phyloP scores from a whole-genome alignment of 2,888 invertebrate species.

The Andrena bicolor region DNA sequence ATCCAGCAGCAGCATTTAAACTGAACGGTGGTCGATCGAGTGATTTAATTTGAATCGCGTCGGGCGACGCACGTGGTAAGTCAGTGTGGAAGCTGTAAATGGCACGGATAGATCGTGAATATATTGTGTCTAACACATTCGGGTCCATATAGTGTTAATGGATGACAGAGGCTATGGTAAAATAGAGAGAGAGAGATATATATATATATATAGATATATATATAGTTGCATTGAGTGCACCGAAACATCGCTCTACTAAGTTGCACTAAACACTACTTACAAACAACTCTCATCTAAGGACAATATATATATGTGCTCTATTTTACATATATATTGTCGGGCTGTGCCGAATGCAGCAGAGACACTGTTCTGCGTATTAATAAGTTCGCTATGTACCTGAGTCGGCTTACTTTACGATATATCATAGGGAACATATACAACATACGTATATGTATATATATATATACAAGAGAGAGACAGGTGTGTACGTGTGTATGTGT shows the following conservation, averaged over 20 bases:
- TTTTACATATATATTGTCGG: constrained; percentile 34
- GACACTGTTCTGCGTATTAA: constrained; percentile 68
- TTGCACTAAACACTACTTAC: constrained; percentile 74
- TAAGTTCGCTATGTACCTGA: constrained; percentile 57
- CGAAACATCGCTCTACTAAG: constrained; percentile 73
- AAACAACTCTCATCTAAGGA: constrained; percentile 67
- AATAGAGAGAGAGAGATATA: constrained; percentile 53
- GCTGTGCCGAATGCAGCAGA: constrained; percentile 58
- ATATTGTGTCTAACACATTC: constrained; percentile 38
- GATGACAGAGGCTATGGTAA: constrained; percentile 55
- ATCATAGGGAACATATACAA: constrained; percentile 49
- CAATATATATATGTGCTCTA: constrained; percentile 31
- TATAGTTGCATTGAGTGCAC: constrained; percentile 72
- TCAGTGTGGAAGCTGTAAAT: constrained; percentile 19
- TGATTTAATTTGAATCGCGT: neutral
- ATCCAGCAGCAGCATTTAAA: constrained; percentile 67
- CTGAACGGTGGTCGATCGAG: neutral
- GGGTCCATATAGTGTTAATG: constrained; percentile 34
- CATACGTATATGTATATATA: constrained; percentile 28
- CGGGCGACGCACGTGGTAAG: constrained; percentile 24
- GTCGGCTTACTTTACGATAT: constrained; percentile 60
- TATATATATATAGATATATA: constrained; percentile 33
- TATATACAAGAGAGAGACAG: constrained; percentile 46
- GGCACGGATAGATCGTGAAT: constrained; percentile 11
- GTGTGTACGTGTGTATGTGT: too few species aligned